phyloP scores from a whole-genome alignment of 2,888 invertebrate species.

The Eilema caniola region DNA sequence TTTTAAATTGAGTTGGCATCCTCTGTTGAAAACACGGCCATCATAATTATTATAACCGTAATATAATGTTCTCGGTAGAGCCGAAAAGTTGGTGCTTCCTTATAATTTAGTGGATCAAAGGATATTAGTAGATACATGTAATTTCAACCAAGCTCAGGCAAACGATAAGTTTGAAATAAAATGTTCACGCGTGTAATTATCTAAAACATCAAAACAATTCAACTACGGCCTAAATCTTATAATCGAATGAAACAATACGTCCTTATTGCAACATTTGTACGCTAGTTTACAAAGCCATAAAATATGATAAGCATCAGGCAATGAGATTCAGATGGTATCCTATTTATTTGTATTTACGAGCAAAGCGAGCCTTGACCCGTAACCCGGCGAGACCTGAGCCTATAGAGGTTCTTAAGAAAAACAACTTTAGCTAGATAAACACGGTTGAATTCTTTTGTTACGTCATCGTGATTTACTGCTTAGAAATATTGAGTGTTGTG shows the following conservation, averaged over 20 bases:
- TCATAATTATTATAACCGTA: conserved; percentile 38
- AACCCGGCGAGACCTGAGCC: conserved; percentile 54
- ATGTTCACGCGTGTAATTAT: not conserved
- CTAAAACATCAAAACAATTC: conserved; percentile 10
- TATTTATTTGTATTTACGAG: conserved; percentile 83
- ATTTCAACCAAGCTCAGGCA: not conserved
- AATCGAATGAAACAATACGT: conserved; percentile 65
- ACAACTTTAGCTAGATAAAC: conserved; percentile 68
- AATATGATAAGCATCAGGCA: conserved; percentile 81
- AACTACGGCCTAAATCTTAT: conserved; percentile 25
- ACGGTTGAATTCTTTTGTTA: conserved; percentile 59
- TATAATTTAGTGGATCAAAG: conserved; percentile 12
- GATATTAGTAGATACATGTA: not conserved
- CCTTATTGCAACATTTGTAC: conserved; percentile 72
- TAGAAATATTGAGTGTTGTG: conserved; percentile 56
- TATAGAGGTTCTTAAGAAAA: conserved; percentile 59
- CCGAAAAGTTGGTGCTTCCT: conserved; percentile 8
- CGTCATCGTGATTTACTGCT: conserved; percentile 60
- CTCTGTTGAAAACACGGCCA: conserved; percentile 33
- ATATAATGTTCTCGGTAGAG: conserved; percentile 31
- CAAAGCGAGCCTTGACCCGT: conserved; percentile 75
- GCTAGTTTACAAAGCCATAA: conserved; percentile 77
- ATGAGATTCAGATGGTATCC: conserved; percentile 77
- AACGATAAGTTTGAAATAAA: not conserved
- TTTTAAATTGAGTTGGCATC: conserved; percentile 50